Percentiles rank a stretch among this genome's conserved stretches.
These are phyloP conservation scores for Lepetodrilus schrolli DNA, from an alignment of 2,888 invertebrate species.

Conservation along the genomic window DNA sequence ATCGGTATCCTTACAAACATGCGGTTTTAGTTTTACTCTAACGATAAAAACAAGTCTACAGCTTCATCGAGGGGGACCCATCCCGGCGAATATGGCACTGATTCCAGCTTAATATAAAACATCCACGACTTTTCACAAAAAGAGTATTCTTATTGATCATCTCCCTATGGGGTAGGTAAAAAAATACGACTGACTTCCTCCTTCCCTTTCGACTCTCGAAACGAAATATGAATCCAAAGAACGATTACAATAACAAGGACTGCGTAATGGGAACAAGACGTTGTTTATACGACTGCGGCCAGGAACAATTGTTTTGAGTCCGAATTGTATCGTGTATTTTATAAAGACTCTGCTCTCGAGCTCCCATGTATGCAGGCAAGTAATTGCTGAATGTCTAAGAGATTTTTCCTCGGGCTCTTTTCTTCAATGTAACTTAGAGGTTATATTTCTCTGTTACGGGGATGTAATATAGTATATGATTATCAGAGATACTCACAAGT, in stretches of 20 bases:
- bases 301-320: slow-evolving; percentile 22
- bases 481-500: too few relatives aligned
- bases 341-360: too few relatives aligned
- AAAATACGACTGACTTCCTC: slow-evolving; percentile 16
- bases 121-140: background rate
- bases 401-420: too few relatives aligned
- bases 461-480: too few relatives aligned
- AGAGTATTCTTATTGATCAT: background rate
- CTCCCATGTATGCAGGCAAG: too few relatives aligned
- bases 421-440: too few relatives aligned
- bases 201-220: slow-evolving; percentile 22
- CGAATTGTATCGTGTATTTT: too few relatives aligned
- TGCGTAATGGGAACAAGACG: background rate
- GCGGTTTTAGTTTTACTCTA: too few relatives aligned
- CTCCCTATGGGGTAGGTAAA: slow-evolving; percentile 20
- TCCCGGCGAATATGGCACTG: background rate
- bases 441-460: too few relatives aligned
- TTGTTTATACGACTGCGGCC: background rate
- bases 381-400: too few relatives aligned
- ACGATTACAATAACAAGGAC: slow-evolving; percentile 18
- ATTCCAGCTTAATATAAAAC: background rate
- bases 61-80: too few relatives aligned
- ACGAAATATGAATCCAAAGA: slow-evolving; percentile 24
- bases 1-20: too few relatives aligned
- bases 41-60: background rate